Evolutionary conservation across 2,797 vertebrate genomes (phyloP), one percentile per base, ranked within the genome.

Genomic region (Hydrocynus forskahlii): DNA sequence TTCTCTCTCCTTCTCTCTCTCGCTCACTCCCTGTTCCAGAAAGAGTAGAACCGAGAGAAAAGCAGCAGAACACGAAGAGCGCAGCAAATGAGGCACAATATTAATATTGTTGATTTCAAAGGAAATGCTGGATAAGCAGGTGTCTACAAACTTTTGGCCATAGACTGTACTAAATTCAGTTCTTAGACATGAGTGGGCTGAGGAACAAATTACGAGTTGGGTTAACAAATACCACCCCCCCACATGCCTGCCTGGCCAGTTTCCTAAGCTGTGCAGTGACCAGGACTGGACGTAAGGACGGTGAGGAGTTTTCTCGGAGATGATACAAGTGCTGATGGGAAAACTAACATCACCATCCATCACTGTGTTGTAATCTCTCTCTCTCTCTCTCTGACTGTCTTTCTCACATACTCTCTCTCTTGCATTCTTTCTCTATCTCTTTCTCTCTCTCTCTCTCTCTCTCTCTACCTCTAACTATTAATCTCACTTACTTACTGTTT

Each of bases 341-440:
- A 64, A 55, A 62, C 14, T 57, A 76, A 23, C 23, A 57, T 52
- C 21, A n/a, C 19, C 69, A 9, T 80, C 43, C 4, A 54, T 57
- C 64, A 75, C 70, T 16, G 81, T 86, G 86, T 25, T 76, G 16
- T 60, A 55, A 72, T 76, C 84, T 86, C 86, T 85, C 60, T 59
- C 86, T 85, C 60, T 59, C 7, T 59, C 19, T 21, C n/a, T 57
- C 54, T 57, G 1, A 2, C 52, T 54, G 4, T 54, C 16, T 54
- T 17, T 4, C 52, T 54, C 16, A 52, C 50, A 43, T 29, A 29
- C 29, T 29, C 29, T 29, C 29, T 29, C 29, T 29, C 29, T 29
- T 29, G 1, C 29, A 29, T 29, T 29, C 29, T 29, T 29, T 29
- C 1, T 52, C 12, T 52, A 5, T 29, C 29, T 29, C 29, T 29